Evolutionary conservation across 2,888 invertebrate genomes (phyloP).

Genomic region (Galerucella calmariensis): DNA sequence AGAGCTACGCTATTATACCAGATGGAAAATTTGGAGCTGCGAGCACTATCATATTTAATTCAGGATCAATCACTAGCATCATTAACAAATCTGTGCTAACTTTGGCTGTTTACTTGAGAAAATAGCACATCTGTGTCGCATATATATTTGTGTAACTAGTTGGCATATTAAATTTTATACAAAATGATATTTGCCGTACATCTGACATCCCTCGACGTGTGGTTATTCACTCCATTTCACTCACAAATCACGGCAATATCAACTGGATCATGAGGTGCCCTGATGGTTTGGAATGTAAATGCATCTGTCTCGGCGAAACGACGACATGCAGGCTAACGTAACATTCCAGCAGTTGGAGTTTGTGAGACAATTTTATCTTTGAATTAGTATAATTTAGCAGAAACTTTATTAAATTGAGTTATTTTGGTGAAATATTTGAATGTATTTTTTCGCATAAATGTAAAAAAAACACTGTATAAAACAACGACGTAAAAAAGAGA

Average conservation of each 20-base stretch:
- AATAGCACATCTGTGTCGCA: background rate
- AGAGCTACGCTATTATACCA: too few relatives aligned
- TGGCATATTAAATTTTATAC: conserved; percentile 21
- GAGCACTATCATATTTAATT: too few relatives aligned
- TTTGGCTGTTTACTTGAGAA: background rate
- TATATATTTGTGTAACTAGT: background rate
- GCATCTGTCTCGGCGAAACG: conserved; percentile 7
- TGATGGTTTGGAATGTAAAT: conserved; percentile 17
- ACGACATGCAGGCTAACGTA: background rate
- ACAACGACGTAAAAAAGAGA: too few relatives aligned
- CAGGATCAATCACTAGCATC: too few relatives aligned
- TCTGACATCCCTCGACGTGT: conserved; percentile 34
- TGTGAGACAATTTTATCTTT: background rate
- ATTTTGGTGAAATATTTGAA: background rate
- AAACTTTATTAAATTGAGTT: background rate
- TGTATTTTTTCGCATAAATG: too few relatives aligned
- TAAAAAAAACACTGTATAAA: too few relatives aligned
- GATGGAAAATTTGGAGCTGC: too few relatives aligned
- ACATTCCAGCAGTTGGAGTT: background rate
- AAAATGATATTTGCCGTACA: conserved; percentile 36
- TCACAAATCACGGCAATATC: conserved; percentile 41
- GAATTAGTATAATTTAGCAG: background rate
- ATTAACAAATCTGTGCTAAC: too few relatives aligned
- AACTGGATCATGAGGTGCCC: conserved; percentile 10
- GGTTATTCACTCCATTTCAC: conserved; percentile 43